phyloP scores from a whole-genome alignment of 1,140 invertebrate genomes.

The Coelopa frigida region DNA sequence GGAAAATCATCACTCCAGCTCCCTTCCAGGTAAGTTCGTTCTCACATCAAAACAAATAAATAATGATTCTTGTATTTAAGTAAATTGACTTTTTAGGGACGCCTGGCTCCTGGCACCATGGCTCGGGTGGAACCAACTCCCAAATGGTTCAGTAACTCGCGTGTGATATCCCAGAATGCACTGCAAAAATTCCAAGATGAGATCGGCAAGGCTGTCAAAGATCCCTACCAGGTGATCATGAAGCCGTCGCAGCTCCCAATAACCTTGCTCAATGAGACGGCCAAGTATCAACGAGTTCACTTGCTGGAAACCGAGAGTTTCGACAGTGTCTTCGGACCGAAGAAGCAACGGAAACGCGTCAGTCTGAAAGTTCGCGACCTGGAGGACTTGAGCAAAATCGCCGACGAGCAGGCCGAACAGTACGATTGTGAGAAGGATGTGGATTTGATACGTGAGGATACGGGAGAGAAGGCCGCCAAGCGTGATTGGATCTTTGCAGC shows the following conservation, averaged over 20 bases:
- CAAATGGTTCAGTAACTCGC: slow-evolving; percentile 95
- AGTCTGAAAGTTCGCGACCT: slow-evolving; percentile 70
- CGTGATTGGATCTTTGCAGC: slow-evolving; percentile 84
- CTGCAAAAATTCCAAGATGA: slow-evolving; percentile 97
- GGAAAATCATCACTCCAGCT: slow-evolving; percentile 89
- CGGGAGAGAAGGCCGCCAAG: slow-evolving; percentile 63
- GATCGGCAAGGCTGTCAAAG: slow-evolving; percentile 85
- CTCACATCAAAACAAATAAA: background rate
- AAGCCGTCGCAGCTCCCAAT: slow-evolving; percentile 91
- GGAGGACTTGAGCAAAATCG: slow-evolving; percentile 61
- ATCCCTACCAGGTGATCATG: slow-evolving; percentile 98
- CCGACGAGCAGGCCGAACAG: slow-evolving; percentile 60
- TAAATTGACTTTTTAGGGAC: slow-evolving; percentile 55
- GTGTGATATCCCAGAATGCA: slow-evolving; percentile 86
- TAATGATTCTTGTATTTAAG: background rate
- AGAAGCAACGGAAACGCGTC: slow-evolving; percentile 85
- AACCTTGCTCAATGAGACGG: slow-evolving; percentile 88
- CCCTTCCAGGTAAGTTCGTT: slow-evolving; percentile 59
- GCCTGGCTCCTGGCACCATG: slow-evolving; percentile 78
- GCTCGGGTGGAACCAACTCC: slow-evolving; percentile 94
- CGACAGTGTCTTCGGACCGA: slow-evolving; percentile 90
- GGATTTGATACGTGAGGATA: slow-evolving; percentile 76
- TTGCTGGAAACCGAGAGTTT: slow-evolving; percentile 93
- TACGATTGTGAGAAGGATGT: slow-evolving; percentile 77
- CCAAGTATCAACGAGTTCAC: slow-evolving; percentile 86